phyloP scores from a whole-genome alignment of 1,140 invertebrate species.

The Solenopsis fugax region DNA sequence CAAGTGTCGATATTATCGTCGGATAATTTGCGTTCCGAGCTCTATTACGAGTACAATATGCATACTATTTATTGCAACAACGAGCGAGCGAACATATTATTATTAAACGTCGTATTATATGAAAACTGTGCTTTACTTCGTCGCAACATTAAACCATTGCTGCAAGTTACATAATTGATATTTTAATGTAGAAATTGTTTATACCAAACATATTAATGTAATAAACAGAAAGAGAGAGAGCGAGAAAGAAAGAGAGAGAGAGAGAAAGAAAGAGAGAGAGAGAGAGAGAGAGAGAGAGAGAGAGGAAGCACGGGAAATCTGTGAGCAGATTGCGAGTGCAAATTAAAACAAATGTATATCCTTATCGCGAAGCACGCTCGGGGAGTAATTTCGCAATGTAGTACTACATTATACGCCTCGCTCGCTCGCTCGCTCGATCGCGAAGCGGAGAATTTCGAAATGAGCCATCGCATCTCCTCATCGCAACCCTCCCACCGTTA shows the following conservation, averaged over 20 bases:
- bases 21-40: neutral
- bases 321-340: conserved; percentile 31
- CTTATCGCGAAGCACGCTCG: conserved; percentile 39
- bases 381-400: conserved; percentile 54
- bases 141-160: conserved; percentile 27
- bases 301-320: neutral
- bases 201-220: conserved; percentile 10
- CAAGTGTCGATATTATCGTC: neutral
- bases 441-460: conserved; percentile 55
- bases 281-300: neutral
- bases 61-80: neutral
- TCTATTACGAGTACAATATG: neutral
- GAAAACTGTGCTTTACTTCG: neutral
- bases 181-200: conserved; percentile 3
- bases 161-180: conserved; percentile 33
- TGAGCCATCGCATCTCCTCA: conserved; percentile 34
- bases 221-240: neutral
- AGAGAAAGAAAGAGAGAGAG: neutral
- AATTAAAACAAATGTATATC: conserved; percentile 57
- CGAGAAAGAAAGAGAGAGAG: neutral
- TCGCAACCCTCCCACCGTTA: neutral
- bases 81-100: neutral
- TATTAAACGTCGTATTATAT: neutral
- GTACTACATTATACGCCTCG: conserved; percentile 33
- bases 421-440: conserved; percentile 1